These are phyloP conservation scores for Eidolon dupreanum DNA, from an alignment of 2,797 vertebrate species.

Conservation along the genomic window DNA sequence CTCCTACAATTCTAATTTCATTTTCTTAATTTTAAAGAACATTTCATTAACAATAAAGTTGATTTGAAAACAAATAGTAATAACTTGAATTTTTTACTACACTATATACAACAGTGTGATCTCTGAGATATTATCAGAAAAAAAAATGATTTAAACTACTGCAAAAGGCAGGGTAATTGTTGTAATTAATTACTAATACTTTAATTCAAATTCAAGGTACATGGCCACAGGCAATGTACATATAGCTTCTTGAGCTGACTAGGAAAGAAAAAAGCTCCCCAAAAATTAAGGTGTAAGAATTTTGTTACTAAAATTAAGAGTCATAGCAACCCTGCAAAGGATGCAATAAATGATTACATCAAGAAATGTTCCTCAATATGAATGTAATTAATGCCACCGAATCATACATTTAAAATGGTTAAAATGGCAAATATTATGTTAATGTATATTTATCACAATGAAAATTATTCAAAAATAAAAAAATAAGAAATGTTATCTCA, in stretches of 20 bases:
- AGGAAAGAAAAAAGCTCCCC: constrained; percentile 2
- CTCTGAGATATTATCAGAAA: constrained; percentile 55
- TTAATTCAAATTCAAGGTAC: neutral
- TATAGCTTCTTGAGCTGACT: neutral
- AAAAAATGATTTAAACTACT: constrained; percentile 54
- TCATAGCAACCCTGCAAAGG: constrained; percentile 24
- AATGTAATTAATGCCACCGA: too few relatives aligned
- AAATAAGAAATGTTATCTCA: constrained; percentile 44
- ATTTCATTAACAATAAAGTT: constrained; percentile 73
- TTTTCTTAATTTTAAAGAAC: constrained; percentile 68
- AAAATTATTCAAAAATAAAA: too few relatives aligned
- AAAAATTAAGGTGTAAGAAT: constrained; percentile 7
- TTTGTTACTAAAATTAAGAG: constrained; percentile 46
- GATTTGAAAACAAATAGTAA: constrained; percentile 69
- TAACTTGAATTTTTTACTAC: constrained; percentile 65
- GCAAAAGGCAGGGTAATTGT: constrained; percentile 54
- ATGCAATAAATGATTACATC: neutral
- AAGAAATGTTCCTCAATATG: neutral
- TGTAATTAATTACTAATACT: constrained; percentile 61
- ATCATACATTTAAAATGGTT: too few relatives aligned
- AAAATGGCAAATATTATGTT: too few relatives aligned
- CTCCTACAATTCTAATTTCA: constrained; percentile 56
- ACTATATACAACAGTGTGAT: constrained; percentile 34
- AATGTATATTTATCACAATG: too few relatives aligned
- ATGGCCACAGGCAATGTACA: constrained; percentile 18